Base-by-base conservation (phyloP, 1,140 invertebrate genomes). In the Cydia strobilella region DNA sequence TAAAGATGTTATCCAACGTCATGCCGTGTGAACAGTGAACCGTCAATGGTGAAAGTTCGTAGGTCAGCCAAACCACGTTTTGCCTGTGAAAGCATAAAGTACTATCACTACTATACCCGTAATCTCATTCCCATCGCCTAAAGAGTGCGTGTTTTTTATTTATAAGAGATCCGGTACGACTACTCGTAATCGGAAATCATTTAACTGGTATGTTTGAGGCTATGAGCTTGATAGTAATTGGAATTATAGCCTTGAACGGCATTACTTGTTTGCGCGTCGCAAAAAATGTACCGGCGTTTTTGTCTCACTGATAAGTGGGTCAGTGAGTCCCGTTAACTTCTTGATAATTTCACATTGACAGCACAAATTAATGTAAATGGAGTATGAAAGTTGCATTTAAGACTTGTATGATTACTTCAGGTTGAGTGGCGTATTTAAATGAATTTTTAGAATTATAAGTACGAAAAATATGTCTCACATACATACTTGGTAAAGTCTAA, bases 261-360 rank as follows among this genome's bases (percentile, higher is more conserved):
- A 23, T 0, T 23, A 51, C 31, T 69, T 42, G 65, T 35, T 69
- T 31, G 65, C 27, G 23, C 25, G 27, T 1, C 3, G 18, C 31
- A 69, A 69, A 69, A 69, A 69, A 69, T 9, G 65, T 20, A 35
- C 65, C n/a, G 27, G 31, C 25, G 3, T 65, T 65, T 65, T 23
- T 66, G n/a, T 69, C 65, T 69, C 35, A 2, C 23, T 18, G 27
- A 35, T 35, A 69, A 69, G 65, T 69, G n/a, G 65, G 35, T 39
- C 65, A 69, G 31, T 12, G 65, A 42, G 54, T 42, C 65, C 65
- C 65, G 65, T 69, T 69, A 66, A 39, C 35, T 69, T 69, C 63
- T n/a, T 18, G 65, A 69, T 69, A 35, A 69, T 18, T 35, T 18
- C 65, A 27, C 27, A 35, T 35, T 69, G 65, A 35, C 65, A 69